Evolutionary conservation across 2,888 invertebrate species (phyloP), one percentile per base, ranked within the genome.

Genomic region (Lycophotia porphyrea): DNA sequence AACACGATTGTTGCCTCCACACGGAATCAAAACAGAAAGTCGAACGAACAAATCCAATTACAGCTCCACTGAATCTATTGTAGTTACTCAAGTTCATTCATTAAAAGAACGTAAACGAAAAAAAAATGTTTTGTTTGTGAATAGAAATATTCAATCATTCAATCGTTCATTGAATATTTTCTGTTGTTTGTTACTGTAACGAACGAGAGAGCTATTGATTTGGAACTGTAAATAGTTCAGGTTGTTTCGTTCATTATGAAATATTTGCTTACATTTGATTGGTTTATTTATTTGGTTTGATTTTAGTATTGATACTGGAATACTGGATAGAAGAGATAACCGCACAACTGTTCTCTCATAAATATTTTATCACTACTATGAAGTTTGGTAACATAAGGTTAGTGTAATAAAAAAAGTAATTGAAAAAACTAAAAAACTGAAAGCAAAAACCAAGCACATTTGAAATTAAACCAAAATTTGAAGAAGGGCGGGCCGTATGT

Each of bases 81-180:
- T 85, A 64, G 73, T 81, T 81, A 85, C 84, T 85, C 80, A 79
- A 84, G 76, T 84, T 85, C 78, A 85, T 83, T 90, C 86, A 80
- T 86, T 85, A 87, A 85, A 87, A 86, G 78, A 80, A 77, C 66
- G 78, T 80, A 71, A 80, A 75, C 52, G 5, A 52, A 52, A 52
- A 52, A 21, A 27, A n/a, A 52, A 2, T 0, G 58, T 85, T 82
- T 79, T 84, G 81, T 88, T 88, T 86, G 75, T 77, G 76, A 83
- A 82, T 67, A 80, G 47, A 60, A 75, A 66, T 75, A 64, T 75
- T 72, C 60, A 73, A 74, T 69, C 34, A 36, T 74, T 72, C 55
- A 71, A 66, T 69, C 49, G 65, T 79, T 74, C 71, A 84, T 80
- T 76, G 81, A 80, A 83, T 78, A 42, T 83, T 85, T 83, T 60